Conservation (phyloP, 35 echinoderm and acorn worm genomes). For the Apostichopus californicus region DNA sequence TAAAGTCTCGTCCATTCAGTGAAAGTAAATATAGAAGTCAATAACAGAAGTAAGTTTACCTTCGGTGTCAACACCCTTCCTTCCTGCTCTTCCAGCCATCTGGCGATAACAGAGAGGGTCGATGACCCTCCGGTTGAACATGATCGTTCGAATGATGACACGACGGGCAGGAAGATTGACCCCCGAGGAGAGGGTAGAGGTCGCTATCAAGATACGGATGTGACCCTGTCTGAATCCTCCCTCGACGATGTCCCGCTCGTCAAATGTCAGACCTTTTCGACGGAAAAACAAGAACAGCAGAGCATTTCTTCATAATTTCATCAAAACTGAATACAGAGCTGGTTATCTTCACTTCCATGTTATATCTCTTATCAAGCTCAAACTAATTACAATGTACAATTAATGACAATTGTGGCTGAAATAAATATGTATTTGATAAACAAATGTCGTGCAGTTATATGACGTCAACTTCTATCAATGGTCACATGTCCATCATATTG, state of each 20-base stretch:
- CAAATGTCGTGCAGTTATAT: too few relatives aligned
- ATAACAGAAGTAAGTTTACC: neutral
- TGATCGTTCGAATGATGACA: conserved; percentile 88
- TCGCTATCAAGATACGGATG: conserved; percentile 87
- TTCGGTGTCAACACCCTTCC: conserved; percentile 62
- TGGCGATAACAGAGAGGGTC: conserved; percentile 92
- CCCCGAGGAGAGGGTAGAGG: conserved; percentile 97
- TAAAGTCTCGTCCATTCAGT: too few relatives aligned
- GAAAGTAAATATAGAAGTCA: neutral
- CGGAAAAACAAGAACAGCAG: neutral
- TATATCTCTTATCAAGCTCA: too few relatives aligned
- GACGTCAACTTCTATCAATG: too few relatives aligned
- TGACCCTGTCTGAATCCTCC: conserved; percentile 84
- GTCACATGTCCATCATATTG: too few relatives aligned
- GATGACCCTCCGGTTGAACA: conserved; percentile 93
- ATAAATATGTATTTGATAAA: too few relatives aligned
- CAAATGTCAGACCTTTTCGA: conserved; percentile 91
- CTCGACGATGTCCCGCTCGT: conserved; percentile 97
- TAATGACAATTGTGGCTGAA: too few relatives aligned
- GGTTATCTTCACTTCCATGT: too few relatives aligned
- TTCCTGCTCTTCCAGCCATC: conserved; percentile 95
- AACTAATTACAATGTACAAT: too few relatives aligned
- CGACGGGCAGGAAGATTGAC: conserved; percentile 93
- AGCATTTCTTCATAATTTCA: too few relatives aligned
- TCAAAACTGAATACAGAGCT: too few relatives aligned